phyloP scores from a whole-genome alignment of 2,113 vertebrate genomes.

The Sapajus apella region DNA sequence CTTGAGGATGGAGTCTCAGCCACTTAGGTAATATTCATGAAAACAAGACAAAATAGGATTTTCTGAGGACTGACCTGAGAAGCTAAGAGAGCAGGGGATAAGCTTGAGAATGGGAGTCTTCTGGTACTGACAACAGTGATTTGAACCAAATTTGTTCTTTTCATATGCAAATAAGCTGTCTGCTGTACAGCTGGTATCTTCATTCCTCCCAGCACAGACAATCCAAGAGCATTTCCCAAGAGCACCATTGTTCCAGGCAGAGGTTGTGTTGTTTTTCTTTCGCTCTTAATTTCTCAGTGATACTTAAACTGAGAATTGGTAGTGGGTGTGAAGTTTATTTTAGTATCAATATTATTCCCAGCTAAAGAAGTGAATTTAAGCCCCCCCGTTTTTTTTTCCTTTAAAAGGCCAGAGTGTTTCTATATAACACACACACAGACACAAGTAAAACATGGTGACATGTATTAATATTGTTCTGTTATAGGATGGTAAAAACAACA shows the following conservation, averaged over 20 bases:
- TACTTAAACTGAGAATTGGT: constrained; percentile 1
- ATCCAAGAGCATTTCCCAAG: neutral
- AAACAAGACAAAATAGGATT: constrained; percentile 54
- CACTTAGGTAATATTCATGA: constrained; percentile 42
- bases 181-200: constrained; percentile 56
- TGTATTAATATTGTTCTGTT: constrained; percentile 30
- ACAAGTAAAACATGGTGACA: neutral
- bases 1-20: neutral
- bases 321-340: constrained; percentile 4
- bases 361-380: neutral
- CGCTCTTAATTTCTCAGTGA: neutral
- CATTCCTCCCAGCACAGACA: neutral
- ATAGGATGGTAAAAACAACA: too few species aligned
- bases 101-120: constrained; percentile 52
- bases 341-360: neutral
- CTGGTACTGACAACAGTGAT: constrained; percentile 66
- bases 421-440: neutral
- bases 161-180: constrained; percentile 64
- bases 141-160: constrained; percentile 73
- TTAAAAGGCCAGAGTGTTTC: neutral
- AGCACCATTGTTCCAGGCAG: neutral
- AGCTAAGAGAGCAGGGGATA: neutral
- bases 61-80: constrained; percentile 44
- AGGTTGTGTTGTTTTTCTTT: neutral
- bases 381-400: neutral